Conservation (phyloP, 1,140 invertebrate species). For the Leptonema lineaticorne region DNA sequence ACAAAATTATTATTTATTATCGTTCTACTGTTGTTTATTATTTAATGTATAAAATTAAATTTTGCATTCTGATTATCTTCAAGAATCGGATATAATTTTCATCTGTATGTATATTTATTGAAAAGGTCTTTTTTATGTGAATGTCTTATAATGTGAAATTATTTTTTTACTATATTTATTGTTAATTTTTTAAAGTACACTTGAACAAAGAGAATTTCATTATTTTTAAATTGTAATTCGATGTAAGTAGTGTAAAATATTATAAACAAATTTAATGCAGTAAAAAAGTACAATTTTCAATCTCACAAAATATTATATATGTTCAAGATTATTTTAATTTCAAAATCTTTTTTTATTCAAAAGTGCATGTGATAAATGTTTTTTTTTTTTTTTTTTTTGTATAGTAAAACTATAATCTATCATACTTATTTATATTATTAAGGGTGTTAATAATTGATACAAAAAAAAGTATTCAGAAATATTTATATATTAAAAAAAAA, state of each 20-base stretch:
- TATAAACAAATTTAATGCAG: too few relatives aligned
- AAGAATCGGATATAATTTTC: not conserved
- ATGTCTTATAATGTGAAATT: too few relatives aligned
- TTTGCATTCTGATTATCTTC: not conserved
- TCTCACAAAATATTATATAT: not conserved
- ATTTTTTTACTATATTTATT: too few relatives aligned
- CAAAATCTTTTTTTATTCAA: not conserved
- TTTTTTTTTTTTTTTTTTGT: not conserved
- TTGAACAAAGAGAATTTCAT: too few relatives aligned
- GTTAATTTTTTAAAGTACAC: too few relatives aligned
- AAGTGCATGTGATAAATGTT: constrained; percentile 9
- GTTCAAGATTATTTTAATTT: too few relatives aligned
- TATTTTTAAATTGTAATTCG: too few relatives aligned
- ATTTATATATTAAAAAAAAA: not conserved
- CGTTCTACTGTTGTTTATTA: too few relatives aligned
- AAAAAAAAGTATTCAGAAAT: too few relatives aligned
- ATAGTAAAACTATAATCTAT: not conserved
- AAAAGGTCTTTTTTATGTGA: not conserved
- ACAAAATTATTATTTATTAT: constrained; percentile 6
- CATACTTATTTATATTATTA: not conserved
- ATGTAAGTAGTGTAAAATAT: too few relatives aligned
- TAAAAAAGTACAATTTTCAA: too few relatives aligned
- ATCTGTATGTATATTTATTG: not conserved
- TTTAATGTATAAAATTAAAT: not conserved
- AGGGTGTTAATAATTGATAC: not conserved